Percentiles rank a stretch among this genome's conserved stretches.
These are phyloP conservation scores for Sinhomidia bicolor DNA, from an alignment of 2,888 invertebrate genomes.

Conservation along the genomic window DNA sequence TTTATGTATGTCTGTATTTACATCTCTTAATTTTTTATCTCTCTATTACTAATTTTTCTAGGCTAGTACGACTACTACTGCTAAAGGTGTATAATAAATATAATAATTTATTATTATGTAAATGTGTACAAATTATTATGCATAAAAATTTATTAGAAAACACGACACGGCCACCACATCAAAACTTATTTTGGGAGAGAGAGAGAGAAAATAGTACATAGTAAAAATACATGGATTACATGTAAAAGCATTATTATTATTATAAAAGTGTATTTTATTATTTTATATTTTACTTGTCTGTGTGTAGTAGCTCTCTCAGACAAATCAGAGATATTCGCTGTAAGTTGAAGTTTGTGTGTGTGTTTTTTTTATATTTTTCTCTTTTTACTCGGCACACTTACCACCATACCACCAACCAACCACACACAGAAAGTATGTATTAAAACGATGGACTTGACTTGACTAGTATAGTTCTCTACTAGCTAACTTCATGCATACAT, in stretches of 20 bases:
- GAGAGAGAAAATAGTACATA: slow-evolving; percentile 31
- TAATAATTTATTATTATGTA: background rate
- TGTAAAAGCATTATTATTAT: slow-evolving; percentile 41
- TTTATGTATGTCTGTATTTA: background rate
- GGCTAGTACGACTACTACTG: background rate
- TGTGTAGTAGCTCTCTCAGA: slow-evolving; percentile 32
- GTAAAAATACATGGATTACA: slow-evolving; percentile 27
- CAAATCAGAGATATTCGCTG: slow-evolving; percentile 25
- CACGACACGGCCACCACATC: background rate
- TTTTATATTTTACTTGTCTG: background rate
- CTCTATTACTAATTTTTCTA: background rate
- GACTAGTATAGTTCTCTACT: background rate
- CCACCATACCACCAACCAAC: background rate
- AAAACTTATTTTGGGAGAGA: background rate
- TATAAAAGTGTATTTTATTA: slow-evolving; percentile 26
- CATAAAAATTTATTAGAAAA: slow-evolving; percentile 2
- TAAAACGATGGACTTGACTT: background rate
- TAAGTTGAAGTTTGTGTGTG: too few species aligned
- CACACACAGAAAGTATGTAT: background rate
- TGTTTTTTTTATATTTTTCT: too few species aligned
- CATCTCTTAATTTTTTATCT: background rate
- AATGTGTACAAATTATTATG: slow-evolving; percentile 46
- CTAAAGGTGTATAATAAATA: slow-evolving; percentile 8
- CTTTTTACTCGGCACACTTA: slow-evolving; percentile 38
- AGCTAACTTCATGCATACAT: too few species aligned